Base-by-base conservation (phyloP, 2,797 vertebrate genomes). In the Podarcis lilfordi region DNA sequence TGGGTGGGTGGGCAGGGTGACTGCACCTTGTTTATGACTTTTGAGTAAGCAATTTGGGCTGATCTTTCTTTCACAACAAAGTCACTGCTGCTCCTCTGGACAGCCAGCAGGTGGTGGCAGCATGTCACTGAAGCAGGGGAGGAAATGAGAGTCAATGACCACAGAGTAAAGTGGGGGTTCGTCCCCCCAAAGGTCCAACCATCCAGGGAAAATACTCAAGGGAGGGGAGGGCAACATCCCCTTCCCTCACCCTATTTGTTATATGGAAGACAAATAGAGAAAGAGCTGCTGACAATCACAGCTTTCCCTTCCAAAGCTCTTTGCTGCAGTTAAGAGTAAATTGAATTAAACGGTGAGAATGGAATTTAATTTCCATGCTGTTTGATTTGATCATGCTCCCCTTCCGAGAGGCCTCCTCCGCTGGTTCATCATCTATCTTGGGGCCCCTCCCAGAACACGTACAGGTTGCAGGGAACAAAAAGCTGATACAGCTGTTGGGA, bases 401-500 rank as follows among this genome's bases (percentile, higher is more conserved):
- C 8, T 35, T 0, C 86, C 74, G 43, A 55, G 1, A 86, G 74
- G 72, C 82, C 40, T 35, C 0, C 0, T 59, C 80, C 32, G 23
- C 25, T 40, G 32, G 40, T 77, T 76, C 72, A 68, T 81, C 71
- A 50, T 83, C 81, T 83, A 71, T 40, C 43, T 35, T 61, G 68
- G 82, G 32, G 61, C 79, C 77, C 27, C 17, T 27, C 35, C 2
- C 75, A n/a, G 0, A 82, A 78, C 50, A n/a, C 1, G 2, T 0
- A 2, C 4, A 68, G 83, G 69, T 86, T 80, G 55, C 0, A 55
- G 61, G 88, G 66, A 92, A 76, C 15, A 1, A 86, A 75, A 2
- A 23, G 71, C 88, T 91, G 92, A 91, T 92, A 72, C 71, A 88
- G 85, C 85, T 91, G 78, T 43, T 25, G 85, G 71, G 89, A 50